Base-by-base conservation (phyloP, 2,888 invertebrate species). In the Sarcophaga subvicina region DNA sequence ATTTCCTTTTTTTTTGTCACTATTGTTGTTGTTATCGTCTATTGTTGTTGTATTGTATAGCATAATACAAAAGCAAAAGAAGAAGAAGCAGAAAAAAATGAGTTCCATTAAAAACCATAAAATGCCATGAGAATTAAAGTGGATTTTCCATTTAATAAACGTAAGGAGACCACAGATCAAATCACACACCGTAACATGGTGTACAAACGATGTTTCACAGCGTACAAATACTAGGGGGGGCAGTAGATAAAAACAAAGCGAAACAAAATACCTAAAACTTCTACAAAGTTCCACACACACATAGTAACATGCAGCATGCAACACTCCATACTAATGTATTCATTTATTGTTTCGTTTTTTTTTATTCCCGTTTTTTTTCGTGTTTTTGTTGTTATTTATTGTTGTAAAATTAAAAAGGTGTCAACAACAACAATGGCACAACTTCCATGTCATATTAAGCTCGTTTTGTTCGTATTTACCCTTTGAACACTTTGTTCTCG, bases 401-500 rank as follows among this genome's bases (percentile, higher is more conserved):
- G 37, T 37, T 54, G 54, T 54, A 63, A 80, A 86, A 86, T 80
- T 77, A 77, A 83, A 83, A 72, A 84, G 84, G 86, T 86, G 86
- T 84, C 87, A 89, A 88, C 83, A 85, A 83, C 79, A 85, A 83
- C 79, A 80, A 88, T 82, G 79, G 62, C 76, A 83, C 82, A 83
- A 54, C 54, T 54, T 54, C 17, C 17, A 14, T 54, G 17, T 54
- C 54, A 54, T 54, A 54, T 54, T 54, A 37, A 37, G 37, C 37
- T 37, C 37, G 37, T 37, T 71, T 67, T 20, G 25, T 67, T 66
- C 25, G 3, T 71, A 14, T 22, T 72, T 72, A 22, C n/a, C 14
- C 59, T 73, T 69, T 63, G 4, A 60, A 80, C 37, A 60, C n/a
- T 14, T 3, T 66, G 17, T 69, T 69, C 2, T 47, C 17, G 14